Evolutionary conservation across 2,888 invertebrate genomes (phyloP), one percentile per base, ranked within the genome.

Genomic region (Watsonalla cultraria): DNA sequence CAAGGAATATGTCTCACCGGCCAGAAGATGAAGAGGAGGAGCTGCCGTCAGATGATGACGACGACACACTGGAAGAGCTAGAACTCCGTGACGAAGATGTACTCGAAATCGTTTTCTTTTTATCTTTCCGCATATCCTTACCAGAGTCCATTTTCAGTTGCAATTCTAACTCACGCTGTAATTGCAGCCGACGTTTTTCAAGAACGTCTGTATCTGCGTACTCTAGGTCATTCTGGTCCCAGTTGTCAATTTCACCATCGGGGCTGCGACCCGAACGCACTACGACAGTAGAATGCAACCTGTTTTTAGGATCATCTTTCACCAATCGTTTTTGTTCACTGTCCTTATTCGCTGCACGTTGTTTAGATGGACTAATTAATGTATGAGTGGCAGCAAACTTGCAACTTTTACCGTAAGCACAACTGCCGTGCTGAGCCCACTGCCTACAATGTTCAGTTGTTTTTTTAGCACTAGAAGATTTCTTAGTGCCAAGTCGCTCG

Each of bases 191-290:
- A 66, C 95, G 92, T 80, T 94, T 94, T 82, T 96, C 95, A 74
- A 96, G 90, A 64, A 94, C 94, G 79, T 95, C 95, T 59, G 95
- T 95, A 85, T 96, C 95, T 61, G 95, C 95, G 89, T 95, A 95
- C 80, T 95, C 95, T 84, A 96, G 82, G 86, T 95, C 94, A 75
- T 93, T 94, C 80, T 94, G 95, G 80, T 95, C 94, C 95, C 95
- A 95, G 78, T 93, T 93, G 77, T 94, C 94, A 85, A 94, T 93
- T 79, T 94, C 94, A 65, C 85, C 90, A 67, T 94, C 94, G 54
- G 94, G 93, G 72, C 93, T 93, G 76, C 77, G 92, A 61, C 89
- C 91, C 53, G 88, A 80, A 62, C 90, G 84, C 70, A 92, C 93
- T 73, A 93, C 92, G 66, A 93, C 92, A 69, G 93, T 92, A 56